A percentile compares a stretch with the other conserved stretches of the same genome.
phyloP scores from a whole-genome alignment of 2,888 invertebrate genomes.

The Ormyrus rosae region DNA sequence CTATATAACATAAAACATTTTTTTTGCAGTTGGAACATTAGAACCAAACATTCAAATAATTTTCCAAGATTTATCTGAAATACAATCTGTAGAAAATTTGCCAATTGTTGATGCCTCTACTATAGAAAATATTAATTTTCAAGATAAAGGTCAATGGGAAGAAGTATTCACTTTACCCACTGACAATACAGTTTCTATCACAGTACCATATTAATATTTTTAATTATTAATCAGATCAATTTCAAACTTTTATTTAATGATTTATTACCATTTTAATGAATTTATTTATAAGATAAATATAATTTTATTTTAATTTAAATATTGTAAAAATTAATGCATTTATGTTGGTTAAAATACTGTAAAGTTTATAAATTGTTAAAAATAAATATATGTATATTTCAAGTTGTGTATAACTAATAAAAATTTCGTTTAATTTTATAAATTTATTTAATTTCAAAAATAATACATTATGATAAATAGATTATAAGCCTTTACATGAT shows the following conservation, averaged over 20 bases:
- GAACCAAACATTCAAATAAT: constrained; percentile 52
- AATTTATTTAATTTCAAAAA: too few relatives aligned
- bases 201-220: constrained; percentile 32
- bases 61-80: constrained; percentile 47
- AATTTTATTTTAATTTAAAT: too few relatives aligned
- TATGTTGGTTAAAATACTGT: neutral
- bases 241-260: neutral
- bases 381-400: neutral
- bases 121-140: constrained; percentile 21
- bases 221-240: neutral
- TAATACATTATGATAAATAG: too few relatives aligned
- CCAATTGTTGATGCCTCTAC: constrained; percentile 44
- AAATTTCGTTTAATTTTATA: too few relatives aligned
- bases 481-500: too few relatives aligned
- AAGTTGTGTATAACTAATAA: too few relatives aligned
- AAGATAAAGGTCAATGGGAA: constrained; percentile 50
- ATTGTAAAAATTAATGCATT: too few relatives aligned
- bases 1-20: neutral
- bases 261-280: neutral
- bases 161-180: constrained; percentile 46
- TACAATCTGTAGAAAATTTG: constrained; percentile 37
- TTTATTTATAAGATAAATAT: neutral
- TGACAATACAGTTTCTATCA: constrained; percentile 36
- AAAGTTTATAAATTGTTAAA: constrained; percentile 31
- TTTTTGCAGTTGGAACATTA: constrained; percentile 32